Conservation (phyloP, 2,113 vertebrate species). For the Bothrops jararaca region DNA sequence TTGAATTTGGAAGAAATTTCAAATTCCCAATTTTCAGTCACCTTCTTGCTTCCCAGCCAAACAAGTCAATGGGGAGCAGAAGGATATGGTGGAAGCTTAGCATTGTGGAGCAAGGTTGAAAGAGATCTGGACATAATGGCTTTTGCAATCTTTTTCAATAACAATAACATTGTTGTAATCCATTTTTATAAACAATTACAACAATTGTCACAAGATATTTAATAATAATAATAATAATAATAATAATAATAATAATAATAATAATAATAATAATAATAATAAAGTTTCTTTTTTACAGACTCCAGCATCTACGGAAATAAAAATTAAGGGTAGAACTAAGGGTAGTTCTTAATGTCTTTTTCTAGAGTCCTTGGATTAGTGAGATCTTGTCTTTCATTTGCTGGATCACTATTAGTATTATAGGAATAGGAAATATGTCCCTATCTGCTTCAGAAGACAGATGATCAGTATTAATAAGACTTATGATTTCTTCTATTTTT, state of each 20-base stretch:
- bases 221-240: no score
- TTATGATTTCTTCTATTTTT: no score
- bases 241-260: no score
- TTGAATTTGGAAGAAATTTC: background rate
- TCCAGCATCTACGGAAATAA: background rate
- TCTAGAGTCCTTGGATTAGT: no score
- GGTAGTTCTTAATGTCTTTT: no score
- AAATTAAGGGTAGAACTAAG: background rate
- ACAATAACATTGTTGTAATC: background rate
- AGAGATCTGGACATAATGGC: background rate
- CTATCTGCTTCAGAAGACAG: no score
- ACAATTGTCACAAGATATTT: background rate
- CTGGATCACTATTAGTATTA: no score
- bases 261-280: no score
- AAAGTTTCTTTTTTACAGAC: background rate
- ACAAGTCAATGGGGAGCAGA: background rate
- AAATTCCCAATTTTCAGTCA: background rate
- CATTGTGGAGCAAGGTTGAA: background rate
- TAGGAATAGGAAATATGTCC: no score
- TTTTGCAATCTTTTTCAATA: background rate
- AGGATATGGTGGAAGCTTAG: background rate
- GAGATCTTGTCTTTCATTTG: no score
- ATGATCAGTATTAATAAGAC: no score
- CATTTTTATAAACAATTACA: background rate
- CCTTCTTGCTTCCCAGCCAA: background rate